A percentile compares a stretch with the other conserved stretches of the same genome.
These are phyloP conservation scores for Phycodurus eques DNA, from an alignment of 2,113 vertebrate genomes.

Conservation along the genomic window DNA sequence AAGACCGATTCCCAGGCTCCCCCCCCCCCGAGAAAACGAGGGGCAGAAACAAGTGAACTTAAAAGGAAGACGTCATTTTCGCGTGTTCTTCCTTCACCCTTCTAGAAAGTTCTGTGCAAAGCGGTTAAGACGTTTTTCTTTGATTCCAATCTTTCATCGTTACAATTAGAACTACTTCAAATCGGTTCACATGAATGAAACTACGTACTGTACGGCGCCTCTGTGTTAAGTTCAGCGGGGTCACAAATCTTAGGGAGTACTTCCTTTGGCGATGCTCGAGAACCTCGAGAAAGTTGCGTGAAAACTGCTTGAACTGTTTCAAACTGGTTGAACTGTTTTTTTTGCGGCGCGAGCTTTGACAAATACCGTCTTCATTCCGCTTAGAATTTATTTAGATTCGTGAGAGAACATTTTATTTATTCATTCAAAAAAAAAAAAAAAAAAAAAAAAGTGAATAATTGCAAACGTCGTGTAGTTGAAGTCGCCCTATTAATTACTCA, in stretches of 20 bases:
- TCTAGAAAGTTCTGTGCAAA: background rate
- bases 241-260: too few relatives aligned
- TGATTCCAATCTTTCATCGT: background rate
- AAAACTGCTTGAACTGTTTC: background rate
- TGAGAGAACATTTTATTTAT: too few relatives aligned
- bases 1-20: background rate
- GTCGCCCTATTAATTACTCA: background rate
- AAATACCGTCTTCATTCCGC: background rate
- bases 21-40: conserved; percentile 9
- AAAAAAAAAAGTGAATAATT: background rate
- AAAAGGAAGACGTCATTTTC: background rate
- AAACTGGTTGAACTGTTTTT: too few relatives aligned
- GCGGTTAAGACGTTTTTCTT: too few relatives aligned
- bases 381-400: background rate
- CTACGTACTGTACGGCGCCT: background rate
- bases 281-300: background rate
- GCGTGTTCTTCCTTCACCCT: background rate
- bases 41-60: conserved; percentile 19
- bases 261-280: too few relatives aligned
- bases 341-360: too few relatives aligned
- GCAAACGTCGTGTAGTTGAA: too few relatives aligned
- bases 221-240: background rate
- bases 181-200: background rate
- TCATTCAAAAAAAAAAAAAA: too few relatives aligned
- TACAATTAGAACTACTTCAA: background rate